Evolutionary conservation across 2,113 vertebrate genomes (phyloP).

Genomic region (Hippocampus comes): DNA sequence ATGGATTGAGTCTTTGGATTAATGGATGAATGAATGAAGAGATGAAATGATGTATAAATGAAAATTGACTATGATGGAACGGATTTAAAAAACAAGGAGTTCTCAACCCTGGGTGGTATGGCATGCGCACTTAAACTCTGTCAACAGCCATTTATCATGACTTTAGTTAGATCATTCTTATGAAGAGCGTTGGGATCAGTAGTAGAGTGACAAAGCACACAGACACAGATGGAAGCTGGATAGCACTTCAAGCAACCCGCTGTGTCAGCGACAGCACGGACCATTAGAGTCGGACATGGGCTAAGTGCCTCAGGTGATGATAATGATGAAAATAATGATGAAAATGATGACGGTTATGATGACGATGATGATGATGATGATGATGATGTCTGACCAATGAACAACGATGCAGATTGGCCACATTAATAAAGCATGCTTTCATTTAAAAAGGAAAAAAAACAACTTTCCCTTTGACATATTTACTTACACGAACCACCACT

Average conservation of each 20-base stretch:
- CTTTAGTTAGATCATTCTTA: conserved; percentile 21
- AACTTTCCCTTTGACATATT: conserved; percentile 30
- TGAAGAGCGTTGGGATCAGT: conserved; percentile 36
- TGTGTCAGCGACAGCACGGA: conserved; percentile 19
- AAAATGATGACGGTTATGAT: conserved; percentile 32
- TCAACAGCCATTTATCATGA: conserved; percentile 28
- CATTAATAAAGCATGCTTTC: conserved; percentile 58
- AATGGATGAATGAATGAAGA: conserved; percentile 28
- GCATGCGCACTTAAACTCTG: conserved; percentile 54
- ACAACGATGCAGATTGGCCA: conserved; percentile 31
- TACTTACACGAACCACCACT: conserved; percentile 78
- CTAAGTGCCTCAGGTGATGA: conserved; percentile 42
- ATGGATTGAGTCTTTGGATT: conserved; percentile 34
- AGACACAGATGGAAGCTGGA: conserved; percentile 35
- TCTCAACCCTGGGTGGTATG: conserved; percentile 33
- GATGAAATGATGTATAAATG: conserved; percentile 26
- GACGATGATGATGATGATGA: conserved; percentile 33
- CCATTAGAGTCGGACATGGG: conserved; percentile 36
- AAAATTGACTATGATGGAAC: conserved; percentile 40
- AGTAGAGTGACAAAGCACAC: conserved; percentile 16
- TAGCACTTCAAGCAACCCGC: conserved; percentile 19
- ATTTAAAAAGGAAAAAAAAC: conserved; percentile 25
- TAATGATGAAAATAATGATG: not conserved
- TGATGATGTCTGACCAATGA: conserved; percentile 28
- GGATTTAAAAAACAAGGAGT: conserved; percentile 34